phyloP scores from a whole-genome alignment of 2,888 invertebrate species.

The Strigamia maritima region DNA sequence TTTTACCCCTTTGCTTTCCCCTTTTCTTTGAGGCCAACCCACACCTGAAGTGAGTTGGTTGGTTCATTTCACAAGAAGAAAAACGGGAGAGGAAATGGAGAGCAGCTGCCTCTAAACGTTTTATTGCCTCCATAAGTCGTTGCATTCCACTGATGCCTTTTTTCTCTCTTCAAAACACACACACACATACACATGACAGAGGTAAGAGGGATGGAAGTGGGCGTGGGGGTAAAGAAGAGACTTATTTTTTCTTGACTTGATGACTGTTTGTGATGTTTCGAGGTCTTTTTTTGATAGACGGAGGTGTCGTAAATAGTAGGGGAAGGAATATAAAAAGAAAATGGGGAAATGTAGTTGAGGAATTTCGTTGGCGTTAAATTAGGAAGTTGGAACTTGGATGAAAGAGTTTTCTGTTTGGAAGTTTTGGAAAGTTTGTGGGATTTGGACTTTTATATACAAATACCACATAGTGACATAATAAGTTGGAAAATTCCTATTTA shows the following conservation, averaged over 20 bases:
- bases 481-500: too few species aligned
- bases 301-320: background rate
- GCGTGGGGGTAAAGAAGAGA: background rate
- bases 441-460: too few species aligned
- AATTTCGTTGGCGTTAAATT: background rate
- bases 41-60: conserved; percentile 13
- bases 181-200: background rate
- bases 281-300: background rate
- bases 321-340: background rate
- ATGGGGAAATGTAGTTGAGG: background rate
- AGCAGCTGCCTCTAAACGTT: conserved; percentile 27
- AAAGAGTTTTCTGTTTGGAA: background rate
- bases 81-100: conserved; percentile 27
- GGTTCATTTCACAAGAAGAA: conserved; percentile 27
- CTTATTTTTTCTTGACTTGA: background rate
- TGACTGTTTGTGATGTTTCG: conserved; percentile 16
- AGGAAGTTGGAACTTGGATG: background rate
- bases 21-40: background rate
- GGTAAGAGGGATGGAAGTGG: background rate
- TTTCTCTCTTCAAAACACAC: background rate
- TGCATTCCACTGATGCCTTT: conserved; percentile 25
- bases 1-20: conserved; percentile 13
- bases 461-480: too few species aligned
- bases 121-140: conserved; percentile 27
- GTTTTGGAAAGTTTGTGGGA: background rate